Base-by-base conservation (phyloP, 2,888 invertebrate genomes). In the Ashinkailepas kermadecensis region DNA sequence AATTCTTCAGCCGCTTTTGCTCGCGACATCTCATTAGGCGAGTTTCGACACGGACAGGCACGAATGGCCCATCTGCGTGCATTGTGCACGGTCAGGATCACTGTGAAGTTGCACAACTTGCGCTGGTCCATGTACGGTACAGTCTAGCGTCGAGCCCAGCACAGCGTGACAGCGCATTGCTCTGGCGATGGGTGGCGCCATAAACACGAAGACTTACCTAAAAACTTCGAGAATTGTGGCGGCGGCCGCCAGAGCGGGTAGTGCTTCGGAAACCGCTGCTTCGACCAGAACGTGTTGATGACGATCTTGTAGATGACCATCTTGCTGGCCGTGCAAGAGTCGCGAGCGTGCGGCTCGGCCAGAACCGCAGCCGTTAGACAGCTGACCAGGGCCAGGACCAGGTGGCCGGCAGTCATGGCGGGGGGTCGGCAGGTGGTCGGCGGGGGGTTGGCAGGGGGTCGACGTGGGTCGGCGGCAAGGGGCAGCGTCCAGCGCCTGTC, bases 231-330 rank as follows among this genome's bases (percentile, higher is more conserved):
- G 94, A 95, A 97, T 88, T 96, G 96, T 21, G 97, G 96, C 23
- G 94, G 93, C 70, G 96, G 96, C 87, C 95, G 90, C 94, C 95
- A 95, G 87, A 95, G 94, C 11, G 97, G 97, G 87, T 95, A 97
- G 88, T 96, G 96, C 87, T 95, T 95, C 78, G 96, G 96, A 87
- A 96, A 96, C 86, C 92, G 91, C 85, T 94, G 93, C 86, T 94
- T 90, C 80, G 95, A 94, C 97, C 96, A 97, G 87, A 94, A 94
- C 81, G 95, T 96, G 86, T 95, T 94, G 87, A 96, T 88, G 85
- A 95, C 93, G 88, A 95, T 93, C 87, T 93, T 93, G 87, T 96
- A 97, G 85, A 95, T 93, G 84, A 93, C 95, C 88, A 95, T 90
- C 87, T 94, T 94, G 88, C 94, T 94, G 86, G 94, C 92, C 85